These are phyloP conservation scores for Lagria hirta DNA, from an alignment of 2,888 invertebrate species.

Conservation along the genomic window DNA sequence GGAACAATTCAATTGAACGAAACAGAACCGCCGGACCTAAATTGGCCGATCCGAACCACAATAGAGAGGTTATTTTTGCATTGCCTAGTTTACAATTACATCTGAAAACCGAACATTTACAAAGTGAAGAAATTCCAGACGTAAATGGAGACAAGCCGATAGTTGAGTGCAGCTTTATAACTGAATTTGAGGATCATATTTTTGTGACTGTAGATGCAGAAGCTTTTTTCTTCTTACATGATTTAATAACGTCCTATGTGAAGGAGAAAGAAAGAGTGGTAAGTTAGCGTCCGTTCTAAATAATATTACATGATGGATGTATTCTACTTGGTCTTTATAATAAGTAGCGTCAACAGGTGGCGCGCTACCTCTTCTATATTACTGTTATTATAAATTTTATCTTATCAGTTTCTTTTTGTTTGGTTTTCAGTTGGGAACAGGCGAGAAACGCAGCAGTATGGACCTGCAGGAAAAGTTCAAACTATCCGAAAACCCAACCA, in stretches of 20 bases:
- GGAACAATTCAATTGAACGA: slow-evolving; percentile 60
- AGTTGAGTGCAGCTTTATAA: slow-evolving; percentile 96
- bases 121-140: slow-evolving; percentile 72
- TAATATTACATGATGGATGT: too few relatives aligned
- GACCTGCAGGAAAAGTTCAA: slow-evolving; percentile 37
- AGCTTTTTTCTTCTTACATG: slow-evolving; percentile 96
- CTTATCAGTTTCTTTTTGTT: slow-evolving; percentile 13
- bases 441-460: slow-evolving; percentile 38
- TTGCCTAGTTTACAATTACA: slow-evolving; percentile 90
- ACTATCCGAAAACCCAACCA: slow-evolving; percentile 35
- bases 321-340: slow-evolving; percentile 1
- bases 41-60: slow-evolving; percentile 77
- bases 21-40: slow-evolving; percentile 59
- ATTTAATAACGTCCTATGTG: slow-evolving; percentile 93
- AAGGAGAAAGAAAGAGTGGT: slow-evolving; percentile 89
- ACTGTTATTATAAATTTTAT: slow-evolving; percentile 8
- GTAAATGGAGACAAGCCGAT: slow-evolving; percentile 77
- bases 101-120: slow-evolving; percentile 89
- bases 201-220: slow-evolving; percentile 98
- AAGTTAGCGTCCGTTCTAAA: slow-evolving; percentile 25
- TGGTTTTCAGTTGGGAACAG: slow-evolving; percentile 37
- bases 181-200: slow-evolving; percentile 98
- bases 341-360: slow-evolving; percentile 1
- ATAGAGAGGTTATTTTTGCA: slow-evolving; percentile 94
- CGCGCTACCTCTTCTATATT: too few relatives aligned